phyloP scores from a whole-genome alignment of 2,113 vertebrate genomes.

The Ptychochromis oligacanthus region DNA sequence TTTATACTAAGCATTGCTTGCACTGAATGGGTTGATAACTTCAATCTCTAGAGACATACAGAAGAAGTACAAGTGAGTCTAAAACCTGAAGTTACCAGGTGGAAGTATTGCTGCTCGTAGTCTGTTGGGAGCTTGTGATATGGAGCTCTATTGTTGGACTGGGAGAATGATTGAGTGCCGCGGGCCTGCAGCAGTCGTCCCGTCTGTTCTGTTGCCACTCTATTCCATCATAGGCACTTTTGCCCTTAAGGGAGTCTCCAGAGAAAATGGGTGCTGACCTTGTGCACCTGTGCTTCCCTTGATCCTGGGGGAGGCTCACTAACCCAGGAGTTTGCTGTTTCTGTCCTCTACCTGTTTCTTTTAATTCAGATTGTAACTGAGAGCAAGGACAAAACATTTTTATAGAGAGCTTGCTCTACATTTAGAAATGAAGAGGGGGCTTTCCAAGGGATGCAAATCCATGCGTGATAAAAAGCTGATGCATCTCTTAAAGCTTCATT shows the following conservation, averaged over 20 bases:
- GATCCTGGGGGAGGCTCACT: slow-evolving; percentile 25
- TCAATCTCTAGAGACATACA: neutral
- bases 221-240: slow-evolving; percentile 78
- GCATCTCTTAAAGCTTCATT: slow-evolving; percentile 84
- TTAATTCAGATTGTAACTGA: slow-evolving; percentile 34
- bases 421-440: slow-evolving; percentile 14
- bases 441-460: slow-evolving; percentile 1
- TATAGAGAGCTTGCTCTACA: slow-evolving; percentile 20
- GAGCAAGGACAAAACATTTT: slow-evolving; percentile 42
- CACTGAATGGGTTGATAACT: neutral
- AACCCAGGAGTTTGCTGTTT: slow-evolving; percentile 30
- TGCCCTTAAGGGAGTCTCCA: slow-evolving; percentile 67
- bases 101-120: slow-evolving; percentile 32
- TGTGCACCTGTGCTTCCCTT: slow-evolving; percentile 73
- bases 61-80: slow-evolving; percentile 9
- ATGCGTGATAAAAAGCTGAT: slow-evolving; percentile 44
- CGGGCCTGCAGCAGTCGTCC: slow-evolving; percentile 72
- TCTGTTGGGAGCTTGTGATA: slow-evolving; percentile 54
- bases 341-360: slow-evolving; percentile 54
- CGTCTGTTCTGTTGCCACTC: slow-evolving; percentile 75
- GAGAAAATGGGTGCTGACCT: slow-evolving; percentile 65
- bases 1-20: neutral
- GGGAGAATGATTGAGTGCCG: slow-evolving; percentile 81
- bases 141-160: slow-evolving; percentile 51
- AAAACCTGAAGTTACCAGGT: slow-evolving; percentile 45